These are phyloP conservation scores for Boleophthalmus pectinirostris DNA, from an alignment of 2,113 vertebrate species.

Conservation along the genomic window DNA sequence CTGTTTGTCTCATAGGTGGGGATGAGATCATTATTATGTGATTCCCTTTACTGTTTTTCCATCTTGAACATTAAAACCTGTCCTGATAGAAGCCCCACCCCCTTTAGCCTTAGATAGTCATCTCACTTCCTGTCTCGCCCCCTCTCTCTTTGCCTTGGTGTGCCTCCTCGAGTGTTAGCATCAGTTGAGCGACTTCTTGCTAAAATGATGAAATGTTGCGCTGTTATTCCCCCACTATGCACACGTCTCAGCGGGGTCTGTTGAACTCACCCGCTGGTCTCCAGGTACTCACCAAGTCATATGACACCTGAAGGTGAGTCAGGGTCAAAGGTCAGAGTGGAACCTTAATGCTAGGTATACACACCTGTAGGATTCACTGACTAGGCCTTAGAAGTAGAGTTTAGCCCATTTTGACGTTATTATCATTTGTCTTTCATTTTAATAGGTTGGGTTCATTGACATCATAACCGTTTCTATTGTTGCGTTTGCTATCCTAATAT, in stretches of 20 bases:
- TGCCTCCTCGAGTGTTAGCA: conserved; percentile 59
- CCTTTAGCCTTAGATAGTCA: conserved; percentile 29
- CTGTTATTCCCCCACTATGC: conserved; percentile 80
- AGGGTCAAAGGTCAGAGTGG: conserved; percentile 50
- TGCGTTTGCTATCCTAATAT: too few species aligned
- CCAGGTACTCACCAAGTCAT: conserved; percentile 75
- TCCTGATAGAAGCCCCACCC: conserved; percentile 36
- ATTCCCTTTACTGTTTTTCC: conserved; percentile 46
- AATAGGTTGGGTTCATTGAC: too few species aligned
- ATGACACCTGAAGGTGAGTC: conserved; percentile 81
- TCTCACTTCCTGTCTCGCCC: neutral
- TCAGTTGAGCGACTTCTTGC: conserved; percentile 50
- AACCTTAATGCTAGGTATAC: conserved; percentile 20
- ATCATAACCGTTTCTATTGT: too few species aligned
- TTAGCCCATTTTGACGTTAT: neutral
- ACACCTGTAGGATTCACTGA: conserved; percentile 32
- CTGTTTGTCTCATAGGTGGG: conserved; percentile 75
- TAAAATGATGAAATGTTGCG: conserved; percentile 73
- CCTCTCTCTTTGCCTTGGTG: conserved; percentile 31
- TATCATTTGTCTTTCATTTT: neutral
- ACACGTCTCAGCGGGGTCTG: conserved; percentile 72
- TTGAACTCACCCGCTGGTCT: conserved; percentile 75
- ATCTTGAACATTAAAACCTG: conserved; percentile 29
- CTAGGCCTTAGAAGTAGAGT: conserved; percentile 40
- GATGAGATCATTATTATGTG: conserved; percentile 70